These are phyloP conservation scores for Silurus meridionalis DNA, from an alignment of 2,113 vertebrate species.

Conservation along the genomic window DNA sequence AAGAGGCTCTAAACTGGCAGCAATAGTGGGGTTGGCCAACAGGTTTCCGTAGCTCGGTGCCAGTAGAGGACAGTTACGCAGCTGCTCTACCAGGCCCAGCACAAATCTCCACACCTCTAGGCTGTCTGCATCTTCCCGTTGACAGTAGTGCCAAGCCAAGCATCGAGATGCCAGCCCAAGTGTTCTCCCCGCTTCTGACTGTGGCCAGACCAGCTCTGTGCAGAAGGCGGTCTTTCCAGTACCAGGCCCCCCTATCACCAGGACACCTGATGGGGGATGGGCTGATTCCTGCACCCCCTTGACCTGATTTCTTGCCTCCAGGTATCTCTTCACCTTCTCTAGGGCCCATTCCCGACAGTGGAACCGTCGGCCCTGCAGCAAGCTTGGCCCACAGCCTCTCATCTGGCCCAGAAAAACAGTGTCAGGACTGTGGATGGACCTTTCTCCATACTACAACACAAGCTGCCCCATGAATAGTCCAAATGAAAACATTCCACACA, in stretches of 20 bases:
- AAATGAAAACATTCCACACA: neutral
- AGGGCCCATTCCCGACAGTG: constrained; percentile 82
- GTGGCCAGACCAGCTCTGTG: constrained; percentile 72
- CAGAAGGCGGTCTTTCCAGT: constrained; percentile 77
- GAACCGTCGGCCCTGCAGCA: constrained; percentile 73
- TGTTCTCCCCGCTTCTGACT: constrained; percentile 64
- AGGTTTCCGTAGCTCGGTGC: constrained; percentile 61
- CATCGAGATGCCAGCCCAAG: constrained; percentile 66
- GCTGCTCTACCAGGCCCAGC: constrained; percentile 73
- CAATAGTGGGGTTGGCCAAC: constrained; percentile 55
- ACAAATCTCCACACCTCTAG: constrained; percentile 70
- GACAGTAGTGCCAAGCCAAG: constrained; percentile 78
- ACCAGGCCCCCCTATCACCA: constrained; percentile 75
- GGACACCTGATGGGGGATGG: constrained; percentile 60
- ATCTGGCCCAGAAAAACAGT: constrained; percentile 54
- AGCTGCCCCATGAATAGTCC: constrained; percentile 13
- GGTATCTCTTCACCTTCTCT: constrained; percentile 72
- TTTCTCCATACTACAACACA: constrained; percentile 59
- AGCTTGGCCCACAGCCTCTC: constrained; percentile 66
- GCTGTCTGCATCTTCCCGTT: constrained; percentile 70
- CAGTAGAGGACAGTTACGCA: constrained; percentile 68
- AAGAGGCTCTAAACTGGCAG: constrained; percentile 63
- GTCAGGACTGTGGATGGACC: constrained; percentile 37
- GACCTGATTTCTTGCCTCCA: constrained; percentile 60
- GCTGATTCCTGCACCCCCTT: constrained; percentile 24